These are phyloP conservation scores for Pseudococcus longispinus DNA, from an alignment of 2,888 invertebrate genomes.

Conservation along the genomic window DNA sequence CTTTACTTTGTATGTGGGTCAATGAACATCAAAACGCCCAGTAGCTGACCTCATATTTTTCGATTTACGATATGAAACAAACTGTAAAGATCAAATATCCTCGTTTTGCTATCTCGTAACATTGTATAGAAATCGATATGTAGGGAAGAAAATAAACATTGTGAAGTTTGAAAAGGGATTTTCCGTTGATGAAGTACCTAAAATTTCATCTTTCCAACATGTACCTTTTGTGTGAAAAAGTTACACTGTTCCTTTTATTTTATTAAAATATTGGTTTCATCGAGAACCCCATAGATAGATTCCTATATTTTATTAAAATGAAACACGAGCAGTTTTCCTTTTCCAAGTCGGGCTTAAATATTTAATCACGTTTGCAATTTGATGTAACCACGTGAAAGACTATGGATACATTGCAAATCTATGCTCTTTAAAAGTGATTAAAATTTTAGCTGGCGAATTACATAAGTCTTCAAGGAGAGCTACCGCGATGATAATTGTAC, in stretches of 20 bases:
- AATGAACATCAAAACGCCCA: constrained; percentile 32
- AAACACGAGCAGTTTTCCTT: neutral
- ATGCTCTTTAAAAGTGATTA: neutral
- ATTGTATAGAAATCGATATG: neutral
- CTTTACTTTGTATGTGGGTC: constrained; percentile 20
- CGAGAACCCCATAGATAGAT: neutral
- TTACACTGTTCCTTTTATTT: neutral
- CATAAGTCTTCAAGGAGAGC: neutral
- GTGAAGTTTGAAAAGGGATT: neutral
- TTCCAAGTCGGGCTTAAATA: neutral
- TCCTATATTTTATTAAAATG: neutral
- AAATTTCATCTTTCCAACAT: neutral
- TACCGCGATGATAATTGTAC: neutral
- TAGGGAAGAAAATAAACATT: neutral
- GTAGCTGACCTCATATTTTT: constrained; percentile 31
- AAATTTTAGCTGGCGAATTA: neutral
- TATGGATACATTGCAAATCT: neutral
- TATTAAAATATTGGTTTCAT: neutral
- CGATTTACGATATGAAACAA: constrained; percentile 34
- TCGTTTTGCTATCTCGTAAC: neutral
- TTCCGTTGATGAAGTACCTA: neutral
- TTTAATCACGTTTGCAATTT: neutral
- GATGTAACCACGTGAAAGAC: neutral
- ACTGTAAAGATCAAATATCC: constrained; percentile 16
- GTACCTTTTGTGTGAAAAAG: neutral